Percentiles rank a stretch among this genome's conserved stretches.
phyloP scores from a whole-genome alignment of 2,113 vertebrate species.

The Oncorhynchus keta region DNA sequence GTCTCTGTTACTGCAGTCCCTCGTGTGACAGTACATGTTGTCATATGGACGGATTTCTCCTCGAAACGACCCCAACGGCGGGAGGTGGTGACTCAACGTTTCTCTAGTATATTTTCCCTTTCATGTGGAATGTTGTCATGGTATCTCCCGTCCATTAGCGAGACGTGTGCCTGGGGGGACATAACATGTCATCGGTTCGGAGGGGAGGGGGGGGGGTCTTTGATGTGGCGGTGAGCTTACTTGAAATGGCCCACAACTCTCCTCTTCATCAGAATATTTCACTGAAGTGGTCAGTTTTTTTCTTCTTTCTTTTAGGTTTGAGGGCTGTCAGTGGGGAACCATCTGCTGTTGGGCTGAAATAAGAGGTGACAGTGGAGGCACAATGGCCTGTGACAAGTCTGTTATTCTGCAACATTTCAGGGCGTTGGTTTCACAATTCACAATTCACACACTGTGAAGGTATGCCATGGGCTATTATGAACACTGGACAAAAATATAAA shows the following conservation, averaged over 20 bases:
- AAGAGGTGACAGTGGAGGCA: conserved; percentile 21
- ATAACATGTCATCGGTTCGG: conserved; percentile 19
- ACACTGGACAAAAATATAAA: no score
- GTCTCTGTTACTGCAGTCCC: conserved; percentile 36
- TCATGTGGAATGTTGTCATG: conserved; percentile 52
- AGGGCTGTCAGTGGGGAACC: conserved; percentile 44
- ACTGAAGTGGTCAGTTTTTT: conserved; percentile 47
- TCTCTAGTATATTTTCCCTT: conserved; percentile 47
- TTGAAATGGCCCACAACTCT: conserved; percentile 33
- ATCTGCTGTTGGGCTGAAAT: conserved; percentile 62
- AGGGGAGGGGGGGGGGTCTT: conserved; percentile 38
- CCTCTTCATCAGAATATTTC: conserved; percentile 58
- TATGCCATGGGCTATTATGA: no score
- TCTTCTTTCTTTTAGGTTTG: conserved; percentile 23
- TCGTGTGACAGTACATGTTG: conserved; percentile 67
- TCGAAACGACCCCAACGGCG: conserved; percentile 32
- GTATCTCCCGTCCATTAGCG: conserved; percentile 52
- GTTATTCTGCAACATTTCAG: background rate
- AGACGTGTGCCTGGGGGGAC: conserved; percentile 49
- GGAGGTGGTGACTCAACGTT: conserved; percentile 40
- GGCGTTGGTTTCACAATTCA: no score
- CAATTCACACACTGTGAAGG: no score
- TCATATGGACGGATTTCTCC: conserved; percentile 38
- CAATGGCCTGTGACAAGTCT: conserved; percentile 10
- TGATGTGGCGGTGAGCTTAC: conserved; percentile 62